Evolutionary conservation across 2,797 vertebrate species (phyloP).

Genomic region (Poeciliopsis infans): DNA sequence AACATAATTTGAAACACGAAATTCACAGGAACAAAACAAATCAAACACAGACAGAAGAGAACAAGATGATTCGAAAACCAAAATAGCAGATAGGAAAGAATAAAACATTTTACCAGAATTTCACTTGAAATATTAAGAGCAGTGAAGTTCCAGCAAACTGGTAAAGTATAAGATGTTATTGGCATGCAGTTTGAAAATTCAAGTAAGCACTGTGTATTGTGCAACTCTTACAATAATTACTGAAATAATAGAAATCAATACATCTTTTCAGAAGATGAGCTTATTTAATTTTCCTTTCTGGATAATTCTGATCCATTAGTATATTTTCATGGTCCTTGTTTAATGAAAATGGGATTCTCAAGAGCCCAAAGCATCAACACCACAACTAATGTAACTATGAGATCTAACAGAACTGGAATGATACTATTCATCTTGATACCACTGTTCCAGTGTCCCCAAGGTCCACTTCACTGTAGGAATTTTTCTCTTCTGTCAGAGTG

Average conservation of each 20-base stretch:
- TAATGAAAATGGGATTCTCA: conserved; percentile 58
- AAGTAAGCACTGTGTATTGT: not conserved
- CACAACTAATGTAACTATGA: conserved; percentile 63
- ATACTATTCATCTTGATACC: conserved; percentile 53
- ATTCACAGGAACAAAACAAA: too few relatives aligned
- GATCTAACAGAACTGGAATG: conserved; percentile 31
- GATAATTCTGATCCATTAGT: conserved; percentile 34
- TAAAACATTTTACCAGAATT: not conserved
- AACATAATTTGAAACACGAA: too few relatives aligned
- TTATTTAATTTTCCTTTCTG: conserved; percentile 17
- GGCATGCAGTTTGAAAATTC: not conserved
- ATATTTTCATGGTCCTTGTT: conserved; percentile 45
- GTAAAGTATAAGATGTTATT: not conserved
- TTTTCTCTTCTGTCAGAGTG: conserved; percentile 39
- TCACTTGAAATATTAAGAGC: not conserved
- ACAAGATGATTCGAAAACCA: too few relatives aligned
- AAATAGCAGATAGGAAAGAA: not conserved
- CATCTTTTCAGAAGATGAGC: not conserved
- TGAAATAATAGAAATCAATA: too few relatives aligned
- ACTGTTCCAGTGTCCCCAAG: conserved; percentile 69
- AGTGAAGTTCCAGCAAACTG: not conserved
- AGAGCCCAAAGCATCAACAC: conserved; percentile 61
- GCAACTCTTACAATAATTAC: not conserved
- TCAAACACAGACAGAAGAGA: too few relatives aligned
- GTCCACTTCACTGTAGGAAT: conserved; percentile 53